A percentile compares a stretch with the other conserved stretches of the same genome.
Evolutionary conservation across 2,888 invertebrate species (phyloP).

Genomic region (Ectemnius cavifrons): DNA sequence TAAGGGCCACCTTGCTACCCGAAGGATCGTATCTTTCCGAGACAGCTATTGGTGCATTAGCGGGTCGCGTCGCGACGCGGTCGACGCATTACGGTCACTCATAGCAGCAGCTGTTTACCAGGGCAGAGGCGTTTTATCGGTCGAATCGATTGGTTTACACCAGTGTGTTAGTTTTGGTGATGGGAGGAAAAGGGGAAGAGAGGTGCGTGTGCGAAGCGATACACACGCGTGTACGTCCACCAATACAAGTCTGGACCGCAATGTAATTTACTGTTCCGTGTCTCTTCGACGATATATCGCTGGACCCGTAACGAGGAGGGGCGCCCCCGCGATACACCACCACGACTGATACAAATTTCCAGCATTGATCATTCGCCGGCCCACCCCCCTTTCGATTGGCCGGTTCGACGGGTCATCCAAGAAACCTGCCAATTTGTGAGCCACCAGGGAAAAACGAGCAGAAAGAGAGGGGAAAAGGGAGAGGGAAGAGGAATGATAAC

Average conservation of each 20-base stretch:
- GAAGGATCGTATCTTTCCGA: slow-evolving; percentile 28
- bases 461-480: too few relatives aligned
- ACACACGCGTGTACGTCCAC: not conserved
- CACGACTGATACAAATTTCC: slow-evolving; percentile 15
- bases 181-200: too few relatives aligned
- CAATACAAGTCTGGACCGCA: not conserved
- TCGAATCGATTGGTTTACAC: slow-evolving; percentile 17
- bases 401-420: not conserved
- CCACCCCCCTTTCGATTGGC: too few relatives aligned
- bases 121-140: slow-evolving; percentile 14
- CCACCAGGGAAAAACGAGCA: not conserved
- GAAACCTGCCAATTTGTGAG: slow-evolving; percentile 9
- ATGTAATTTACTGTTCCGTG: slow-evolving; percentile 15
- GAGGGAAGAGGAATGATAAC: too few relatives aligned
- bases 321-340: not conserved
- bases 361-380: slow-evolving; percentile 16
- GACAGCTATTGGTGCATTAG: slow-evolving; percentile 7
- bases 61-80: too few relatives aligned
- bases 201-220: too few relatives aligned
- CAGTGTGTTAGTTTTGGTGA: slow-evolving; percentile 7
- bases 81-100: slow-evolving; percentile 7
- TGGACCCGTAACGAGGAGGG: slow-evolving; percentile 11
- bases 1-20: too few relatives aligned
- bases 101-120: slow-evolving; percentile 18
- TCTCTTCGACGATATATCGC: slow-evolving; percentile 18